Conservation (phyloP, 2,888 invertebrate genomes). For the Nephrocerus scutellatus region DNA sequence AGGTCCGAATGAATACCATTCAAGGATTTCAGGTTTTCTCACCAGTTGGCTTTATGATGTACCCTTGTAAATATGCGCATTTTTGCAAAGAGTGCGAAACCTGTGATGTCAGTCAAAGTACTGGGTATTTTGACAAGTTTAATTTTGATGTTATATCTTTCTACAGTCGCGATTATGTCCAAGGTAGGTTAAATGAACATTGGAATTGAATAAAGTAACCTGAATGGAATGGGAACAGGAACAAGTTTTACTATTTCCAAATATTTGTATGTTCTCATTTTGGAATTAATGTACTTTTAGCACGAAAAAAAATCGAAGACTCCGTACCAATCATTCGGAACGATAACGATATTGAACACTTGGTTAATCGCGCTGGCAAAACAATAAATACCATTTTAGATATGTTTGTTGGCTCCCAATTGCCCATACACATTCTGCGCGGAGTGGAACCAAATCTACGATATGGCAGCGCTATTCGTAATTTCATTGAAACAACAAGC, state of each 20-base stretch:
- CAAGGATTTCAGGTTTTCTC: conserved; percentile 80
- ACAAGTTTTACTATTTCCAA: background rate
- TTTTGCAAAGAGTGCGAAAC: conserved; percentile 52
- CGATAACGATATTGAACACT: conserved; percentile 58
- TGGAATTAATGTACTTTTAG: conserved; percentile 47
- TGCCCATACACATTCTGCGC: conserved; percentile 63
- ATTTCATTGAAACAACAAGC: conserved; percentile 30
- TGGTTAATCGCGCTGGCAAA: conserved; percentile 48
- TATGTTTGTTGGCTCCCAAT: conserved; percentile 60
- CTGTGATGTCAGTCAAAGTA: conserved; percentile 62
- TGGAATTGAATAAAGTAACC: background rate
- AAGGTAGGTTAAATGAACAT: conserved; percentile 50
- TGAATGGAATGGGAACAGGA: background rate
- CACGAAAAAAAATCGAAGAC: conserved; percentile 55
- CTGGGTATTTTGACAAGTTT: conserved; percentile 72
- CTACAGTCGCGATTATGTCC: conserved; percentile 74
- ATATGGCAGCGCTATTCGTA: conserved; percentile 49
- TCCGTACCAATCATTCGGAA: conserved; percentile 56
- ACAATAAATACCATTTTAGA: conserved; percentile 55
- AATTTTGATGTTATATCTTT: conserved; percentile 70
- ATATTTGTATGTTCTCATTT: conserved; percentile 1
- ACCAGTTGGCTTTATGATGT: conserved; percentile 86
- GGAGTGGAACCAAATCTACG: conserved; percentile 72
- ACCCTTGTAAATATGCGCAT: conserved; percentile 59
- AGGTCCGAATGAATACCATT: conserved; percentile 94